Evolutionary conservation across 2,797 vertebrate species (phyloP).

Genomic region (Peromyscus nudipes): DNA sequence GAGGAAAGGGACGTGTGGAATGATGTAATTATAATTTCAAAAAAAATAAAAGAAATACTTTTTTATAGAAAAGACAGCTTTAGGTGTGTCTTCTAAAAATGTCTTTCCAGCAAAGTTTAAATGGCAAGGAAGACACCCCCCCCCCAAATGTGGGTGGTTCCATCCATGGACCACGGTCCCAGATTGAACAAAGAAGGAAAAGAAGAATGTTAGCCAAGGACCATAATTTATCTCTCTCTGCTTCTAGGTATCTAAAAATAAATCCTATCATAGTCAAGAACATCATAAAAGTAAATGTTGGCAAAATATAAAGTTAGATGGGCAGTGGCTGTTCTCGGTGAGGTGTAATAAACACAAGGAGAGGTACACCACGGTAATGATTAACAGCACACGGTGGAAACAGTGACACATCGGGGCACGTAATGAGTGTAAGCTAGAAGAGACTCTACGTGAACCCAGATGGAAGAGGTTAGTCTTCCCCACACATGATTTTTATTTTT

Average conservation of each 20-base stretch:
- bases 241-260: conserved; percentile 63
- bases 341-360: conserved; percentile 39
- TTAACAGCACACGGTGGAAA: conserved; percentile 27
- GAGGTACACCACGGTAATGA: neutral
- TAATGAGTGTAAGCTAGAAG: neutral
- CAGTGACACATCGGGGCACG: neutral
- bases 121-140: neutral
- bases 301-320: conserved; percentile 66
- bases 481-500: neutral
- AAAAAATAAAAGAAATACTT: neutral
- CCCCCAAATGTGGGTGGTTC: neutral
- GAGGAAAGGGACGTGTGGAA: neutral
- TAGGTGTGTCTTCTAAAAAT: neutral
- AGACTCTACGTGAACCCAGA: neutral
- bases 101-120: neutral
- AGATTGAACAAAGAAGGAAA: neutral
- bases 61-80: neutral
- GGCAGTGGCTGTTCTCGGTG: neutral
- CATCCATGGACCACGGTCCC: neutral
- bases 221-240: neutral
- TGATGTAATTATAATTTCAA: neutral
- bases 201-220: neutral
- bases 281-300: conserved; percentile 43
- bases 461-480: neutral
- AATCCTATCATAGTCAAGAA: conserved; percentile 34